These are phyloP conservation scores for Rhinoraja longicauda DNA, from an alignment of 2,797 vertebrate species.

Conservation along the genomic window DNA sequence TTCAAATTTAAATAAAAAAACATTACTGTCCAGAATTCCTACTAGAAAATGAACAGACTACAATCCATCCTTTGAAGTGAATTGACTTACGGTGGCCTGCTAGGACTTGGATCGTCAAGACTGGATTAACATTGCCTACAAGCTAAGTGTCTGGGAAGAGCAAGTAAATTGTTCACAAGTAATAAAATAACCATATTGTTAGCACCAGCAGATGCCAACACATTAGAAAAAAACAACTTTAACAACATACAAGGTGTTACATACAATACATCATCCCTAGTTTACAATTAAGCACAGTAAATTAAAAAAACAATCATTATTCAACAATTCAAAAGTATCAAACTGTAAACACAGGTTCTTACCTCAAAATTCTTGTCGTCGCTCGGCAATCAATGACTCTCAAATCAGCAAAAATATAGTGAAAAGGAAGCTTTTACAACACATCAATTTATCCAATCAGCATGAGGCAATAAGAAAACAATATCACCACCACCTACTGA, in stretches of 20 bases:
- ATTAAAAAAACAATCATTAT: conserved; percentile 59
- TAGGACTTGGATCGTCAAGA: conserved; percentile 95
- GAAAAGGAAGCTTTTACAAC: conserved; percentile 61
- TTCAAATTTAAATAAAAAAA: neutral
- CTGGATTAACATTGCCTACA: conserved; percentile 98
- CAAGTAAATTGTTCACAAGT: conserved; percentile 97
- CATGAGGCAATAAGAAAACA: conserved; percentile 6
- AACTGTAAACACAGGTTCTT: conserved; percentile 71
- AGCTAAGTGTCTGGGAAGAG: conserved; percentile 99
- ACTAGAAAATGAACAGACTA: conserved; percentile 55
- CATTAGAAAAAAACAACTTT: conserved; percentile 35
- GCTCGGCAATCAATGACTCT: conserved; percentile 55
- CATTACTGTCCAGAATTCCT: conserved; percentile 53
- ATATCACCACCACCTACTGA: conserved; percentile 48
- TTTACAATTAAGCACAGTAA: conserved; percentile 50
- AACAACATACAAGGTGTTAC: conserved; percentile 50
- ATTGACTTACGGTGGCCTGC: conserved; percentile 99
- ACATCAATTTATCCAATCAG: conserved; percentile 62
- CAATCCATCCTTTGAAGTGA: conserved; percentile 85
- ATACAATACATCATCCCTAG: conserved; percentile 24
- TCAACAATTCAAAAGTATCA: conserved; percentile 61
- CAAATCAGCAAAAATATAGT: conserved; percentile 52
- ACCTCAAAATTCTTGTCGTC: conserved; percentile 58
- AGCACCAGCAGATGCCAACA: conserved; percentile 63
- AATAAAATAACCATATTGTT: conserved; percentile 63